Conservation (phyloP, 1,140 invertebrate species). For the Euura lappo region DNA sequence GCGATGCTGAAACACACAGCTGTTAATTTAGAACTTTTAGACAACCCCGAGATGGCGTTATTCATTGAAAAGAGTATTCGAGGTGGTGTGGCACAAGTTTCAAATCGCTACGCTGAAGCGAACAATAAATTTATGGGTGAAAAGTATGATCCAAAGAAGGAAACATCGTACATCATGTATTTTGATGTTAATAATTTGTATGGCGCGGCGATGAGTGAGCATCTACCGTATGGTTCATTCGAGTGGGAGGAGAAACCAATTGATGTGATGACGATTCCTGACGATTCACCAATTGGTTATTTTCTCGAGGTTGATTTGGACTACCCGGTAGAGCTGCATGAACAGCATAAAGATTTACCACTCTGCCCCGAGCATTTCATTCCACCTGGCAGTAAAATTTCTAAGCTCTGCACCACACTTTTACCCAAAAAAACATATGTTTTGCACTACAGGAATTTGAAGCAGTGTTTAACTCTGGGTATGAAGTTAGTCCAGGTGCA, state of each 20-base stretch:
- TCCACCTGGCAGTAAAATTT: too few species aligned
- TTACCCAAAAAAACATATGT: too few species aligned
- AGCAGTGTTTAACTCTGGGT: too few species aligned
- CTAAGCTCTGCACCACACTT: too few species aligned
- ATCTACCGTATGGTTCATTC: slow-evolving; percentile 32
- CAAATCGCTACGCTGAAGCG: too few species aligned
- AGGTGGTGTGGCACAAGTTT: background rate
- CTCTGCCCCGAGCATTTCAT: too few species aligned
- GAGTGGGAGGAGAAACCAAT: slow-evolving; percentile 22
- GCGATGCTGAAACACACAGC: slow-evolving; percentile 44
- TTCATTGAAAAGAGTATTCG: slow-evolving; percentile 22
- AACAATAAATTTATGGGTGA: too few species aligned
- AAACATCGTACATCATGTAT: background rate
- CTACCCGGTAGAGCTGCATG: too few species aligned
- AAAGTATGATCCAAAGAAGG: slow-evolving; percentile 22
- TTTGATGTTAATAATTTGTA: slow-evolving; percentile 45
- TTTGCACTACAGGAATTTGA: too few species aligned
- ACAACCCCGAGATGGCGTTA: slow-evolving; percentile 52
- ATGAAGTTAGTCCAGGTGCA: too few species aligned
- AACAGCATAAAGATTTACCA: too few species aligned
- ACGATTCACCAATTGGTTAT: slow-evolving; percentile 40
- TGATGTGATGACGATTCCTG: slow-evolving; percentile 28
- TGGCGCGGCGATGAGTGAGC: slow-evolving; percentile 32
- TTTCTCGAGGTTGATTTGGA: slow-evolving; percentile 26
- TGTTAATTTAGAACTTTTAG: slow-evolving; percentile 54